Evolutionary conservation across 1,140 invertebrate genomes (phyloP).

Genomic region (Latrodectus geometricus): DNA sequence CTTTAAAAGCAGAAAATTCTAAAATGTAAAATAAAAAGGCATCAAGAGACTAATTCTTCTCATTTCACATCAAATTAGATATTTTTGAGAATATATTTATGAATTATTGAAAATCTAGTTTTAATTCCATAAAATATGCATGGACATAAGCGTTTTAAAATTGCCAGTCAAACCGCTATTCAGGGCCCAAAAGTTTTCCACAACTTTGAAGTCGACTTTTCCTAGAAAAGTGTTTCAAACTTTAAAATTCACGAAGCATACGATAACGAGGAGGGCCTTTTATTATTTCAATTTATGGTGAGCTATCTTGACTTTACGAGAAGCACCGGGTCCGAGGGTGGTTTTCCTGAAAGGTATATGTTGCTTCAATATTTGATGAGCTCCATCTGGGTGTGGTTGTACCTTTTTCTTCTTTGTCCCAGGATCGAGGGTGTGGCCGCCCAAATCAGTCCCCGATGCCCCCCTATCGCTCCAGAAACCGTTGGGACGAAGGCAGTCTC

Average conservation of each 20-base stretch:
- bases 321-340: not conserved
- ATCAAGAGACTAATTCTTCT: too few relatives aligned
- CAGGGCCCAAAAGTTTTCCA: too few relatives aligned
- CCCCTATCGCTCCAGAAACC: not conserved
- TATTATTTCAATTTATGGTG: not conserved
- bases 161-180: too few relatives aligned
- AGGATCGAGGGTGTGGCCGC: not conserved
- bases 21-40: too few relatives aligned
- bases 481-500: not conserved
- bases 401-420: not conserved
- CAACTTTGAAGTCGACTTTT: too few relatives aligned
- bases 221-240: not conserved
- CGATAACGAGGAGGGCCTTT: not conserved
- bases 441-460: not conserved
- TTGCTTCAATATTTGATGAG: not conserved
- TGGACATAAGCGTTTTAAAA: too few relatives aligned
- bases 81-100: too few relatives aligned
- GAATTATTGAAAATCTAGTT: too few relatives aligned
- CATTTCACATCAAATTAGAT: too few relatives aligned
- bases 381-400: not conserved
- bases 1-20: too few relatives aligned
- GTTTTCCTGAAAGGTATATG: not conserved
- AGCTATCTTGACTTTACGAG: not conserved
- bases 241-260: not conserved
- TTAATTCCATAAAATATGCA: too few relatives aligned